Base-by-base conservation (phyloP, 2,888 invertebrate species). In the Rapana venosa region DNA sequence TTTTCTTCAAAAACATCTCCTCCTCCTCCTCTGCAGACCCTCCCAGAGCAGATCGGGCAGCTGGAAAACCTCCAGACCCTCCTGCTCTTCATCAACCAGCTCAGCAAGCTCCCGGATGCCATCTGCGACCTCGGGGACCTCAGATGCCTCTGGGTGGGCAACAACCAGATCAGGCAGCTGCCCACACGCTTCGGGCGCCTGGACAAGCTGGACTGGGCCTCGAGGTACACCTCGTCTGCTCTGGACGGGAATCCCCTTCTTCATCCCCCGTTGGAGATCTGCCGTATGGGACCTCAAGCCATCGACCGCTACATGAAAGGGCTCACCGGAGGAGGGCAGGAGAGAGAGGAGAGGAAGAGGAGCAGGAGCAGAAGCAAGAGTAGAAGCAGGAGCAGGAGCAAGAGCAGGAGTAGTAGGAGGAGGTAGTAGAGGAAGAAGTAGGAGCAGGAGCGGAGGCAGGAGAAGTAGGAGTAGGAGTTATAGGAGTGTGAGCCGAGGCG, bases 81-180 rank as follows among this genome's bases (percentile, higher is more conserved):
- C 20, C 93, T 96, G 56, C 93, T 96, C 36, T 95, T 95, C 91
- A 94, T 95, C 91, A 96, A 96, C 92, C 92, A 94, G 22, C 91
- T 96, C 32, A 93, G 93, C 22, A 91, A 91, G 13, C 93, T 96
- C 15, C 96, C 96, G 5, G 95, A 96, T 86, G 92, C 93, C 13
- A 92, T 96, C 32, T 95, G 96, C 91, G 91, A 94, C 5, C 93
- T 96, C 89, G 93, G 93, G 66, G 94, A 95, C n/a, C 94, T 97
- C 61, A 93, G 95, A 15, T 95, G 95, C 90, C 93, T 97, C 17
- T 96, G 96, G 95, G 91, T 97, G 13, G 96, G 96, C 8, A 93
- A 95, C 91, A 97, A 97, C 92, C 92, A 94, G 6, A 92, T 96
- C n/a, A 90, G 92, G 17, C 92, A 91, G 36, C 93, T 96, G 32